These are phyloP conservation scores for Drosophila dunni DNA, from an alignment of 1,140 invertebrate species.

Conservation along the genomic window DNA sequence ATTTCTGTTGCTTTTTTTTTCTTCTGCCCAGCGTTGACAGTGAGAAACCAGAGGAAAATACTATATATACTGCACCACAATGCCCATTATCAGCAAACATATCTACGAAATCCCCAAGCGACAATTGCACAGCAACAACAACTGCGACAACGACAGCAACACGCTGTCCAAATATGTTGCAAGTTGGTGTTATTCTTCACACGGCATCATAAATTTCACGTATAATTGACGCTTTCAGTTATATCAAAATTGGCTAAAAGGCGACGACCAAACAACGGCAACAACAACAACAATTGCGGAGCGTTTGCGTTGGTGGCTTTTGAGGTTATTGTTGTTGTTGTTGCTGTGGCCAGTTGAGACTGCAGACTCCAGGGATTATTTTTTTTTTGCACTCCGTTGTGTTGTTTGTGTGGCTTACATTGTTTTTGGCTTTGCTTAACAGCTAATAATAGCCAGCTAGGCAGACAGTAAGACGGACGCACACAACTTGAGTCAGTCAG, in stretches of 20 bases:
- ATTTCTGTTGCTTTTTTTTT: too few species aligned
- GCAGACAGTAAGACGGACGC: neutral
- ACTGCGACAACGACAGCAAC: constrained; percentile 27
- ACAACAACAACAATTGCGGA: constrained; percentile 11
- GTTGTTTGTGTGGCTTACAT: constrained; percentile 64
- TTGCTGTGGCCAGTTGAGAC: constrained; percentile 44
- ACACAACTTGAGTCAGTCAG: constrained; percentile 18
- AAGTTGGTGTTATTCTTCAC: constrained; percentile 84
- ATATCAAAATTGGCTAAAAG: constrained; percentile 83
- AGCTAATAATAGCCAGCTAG: constrained; percentile 57
- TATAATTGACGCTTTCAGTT: constrained; percentile 84
- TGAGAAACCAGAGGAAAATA: constrained; percentile 12
- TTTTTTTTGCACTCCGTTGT: constrained; percentile 20
- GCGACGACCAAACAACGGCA: constrained; percentile 43
- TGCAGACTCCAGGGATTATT: constrained; percentile 47
- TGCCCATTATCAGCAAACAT: constrained; percentile 72
- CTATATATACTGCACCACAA: constrained; percentile 67
- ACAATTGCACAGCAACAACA: constrained; percentile 43
- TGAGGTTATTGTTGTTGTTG: neutral
- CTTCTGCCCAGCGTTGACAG: constrained; percentile 4
- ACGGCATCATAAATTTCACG: constrained; percentile 84
- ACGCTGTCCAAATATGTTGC: constrained; percentile 81
- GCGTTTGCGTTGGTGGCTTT: constrained; percentile 72
- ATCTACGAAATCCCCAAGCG: constrained; percentile 63
- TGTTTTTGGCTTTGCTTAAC: constrained; percentile 62